Evolutionary conservation across 2,797 vertebrate species (phyloP).

Genomic region (Diglossa cyanea): DNA sequence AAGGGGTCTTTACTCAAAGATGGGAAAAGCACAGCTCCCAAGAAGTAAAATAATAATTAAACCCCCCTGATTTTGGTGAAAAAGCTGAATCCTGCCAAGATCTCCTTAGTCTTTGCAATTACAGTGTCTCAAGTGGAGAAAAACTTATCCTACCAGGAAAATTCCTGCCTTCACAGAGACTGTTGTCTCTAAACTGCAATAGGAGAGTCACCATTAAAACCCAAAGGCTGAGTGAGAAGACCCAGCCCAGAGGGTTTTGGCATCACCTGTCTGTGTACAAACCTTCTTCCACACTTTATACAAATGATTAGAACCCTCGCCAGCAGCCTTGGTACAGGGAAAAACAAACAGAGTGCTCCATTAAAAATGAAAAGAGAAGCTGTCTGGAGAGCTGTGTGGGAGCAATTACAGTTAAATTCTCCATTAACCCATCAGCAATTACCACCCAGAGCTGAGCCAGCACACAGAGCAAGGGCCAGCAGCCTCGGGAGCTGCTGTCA

Average conservation of each 20-base stretch:
- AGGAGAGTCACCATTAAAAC: slow-evolving; percentile 29
- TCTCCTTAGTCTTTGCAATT: background rate
- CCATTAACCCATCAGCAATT: slow-evolving; percentile 17
- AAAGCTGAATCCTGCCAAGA: background rate
- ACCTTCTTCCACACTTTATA: slow-evolving; percentile 99
- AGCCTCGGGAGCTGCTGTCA: background rate
- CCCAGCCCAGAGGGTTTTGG: slow-evolving; percentile 42
- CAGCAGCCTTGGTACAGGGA: slow-evolving; percentile 82
- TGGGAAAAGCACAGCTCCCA: background rate
- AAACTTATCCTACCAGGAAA: background rate
- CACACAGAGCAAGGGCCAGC: background rate
- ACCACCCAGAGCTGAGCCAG: background rate
- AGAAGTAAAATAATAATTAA: background rate
- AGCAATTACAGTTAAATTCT: slow-evolving; percentile 24
- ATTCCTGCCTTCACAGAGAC: background rate
- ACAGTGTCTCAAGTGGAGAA: background rate
- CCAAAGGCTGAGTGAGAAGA: slow-evolving; percentile 26
- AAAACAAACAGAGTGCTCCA: slow-evolving; percentile 62
- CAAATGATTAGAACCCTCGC: slow-evolving; percentile 83
- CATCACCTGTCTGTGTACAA: slow-evolving; percentile 77
- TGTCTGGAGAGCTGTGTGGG: background rate
- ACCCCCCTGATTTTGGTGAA: background rate
- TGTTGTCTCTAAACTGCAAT: slow-evolving; percentile 73
- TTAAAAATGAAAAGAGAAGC: slow-evolving; percentile 55
- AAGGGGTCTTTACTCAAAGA: background rate